Conservation (phyloP, 2,797 vertebrate species). For the Microchirus variegatus region DNA sequence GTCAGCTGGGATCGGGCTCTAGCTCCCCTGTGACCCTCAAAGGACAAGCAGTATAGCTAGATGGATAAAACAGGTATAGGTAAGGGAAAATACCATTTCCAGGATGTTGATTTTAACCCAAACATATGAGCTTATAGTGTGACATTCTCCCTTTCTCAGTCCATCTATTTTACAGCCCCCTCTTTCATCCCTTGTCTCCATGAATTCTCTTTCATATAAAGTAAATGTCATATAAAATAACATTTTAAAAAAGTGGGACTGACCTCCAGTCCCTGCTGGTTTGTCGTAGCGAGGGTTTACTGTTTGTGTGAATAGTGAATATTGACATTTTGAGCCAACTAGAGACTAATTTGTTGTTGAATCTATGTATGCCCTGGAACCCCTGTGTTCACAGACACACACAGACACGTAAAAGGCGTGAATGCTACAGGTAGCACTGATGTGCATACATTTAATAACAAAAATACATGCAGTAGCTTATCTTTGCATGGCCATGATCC, state of each 20-base stretch:
- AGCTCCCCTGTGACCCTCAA: no score
- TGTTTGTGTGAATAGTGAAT: constrained; percentile 60
- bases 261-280: constrained; percentile 45
- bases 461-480: background rate
- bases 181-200: background rate
- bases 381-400: constrained; percentile 14
- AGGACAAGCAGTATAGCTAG: no score
- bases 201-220: constrained; percentile 23
- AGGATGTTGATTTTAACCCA: no score
- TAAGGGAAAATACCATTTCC: no score
- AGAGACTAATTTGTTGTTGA: constrained; percentile 50
- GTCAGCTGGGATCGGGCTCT: no score
- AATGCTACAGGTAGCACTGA: background rate
- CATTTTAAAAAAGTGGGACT: constrained; percentile 42
- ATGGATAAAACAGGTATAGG: no score
- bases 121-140: no score
- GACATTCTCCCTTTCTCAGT: no score
- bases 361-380: constrained; percentile 47
- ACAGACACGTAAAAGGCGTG: background rate
- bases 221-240: constrained; percentile 51
- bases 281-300: constrained; percentile 8
- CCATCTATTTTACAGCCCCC: constrained; percentile 3
- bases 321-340: constrained; percentile 62
- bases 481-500: background rate
- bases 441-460: background rate